Evolutionary conservation across 2,888 invertebrate species (phyloP), one percentile per base, ranked within the genome.

Genomic region (Mesorhabditis belari): DNA sequence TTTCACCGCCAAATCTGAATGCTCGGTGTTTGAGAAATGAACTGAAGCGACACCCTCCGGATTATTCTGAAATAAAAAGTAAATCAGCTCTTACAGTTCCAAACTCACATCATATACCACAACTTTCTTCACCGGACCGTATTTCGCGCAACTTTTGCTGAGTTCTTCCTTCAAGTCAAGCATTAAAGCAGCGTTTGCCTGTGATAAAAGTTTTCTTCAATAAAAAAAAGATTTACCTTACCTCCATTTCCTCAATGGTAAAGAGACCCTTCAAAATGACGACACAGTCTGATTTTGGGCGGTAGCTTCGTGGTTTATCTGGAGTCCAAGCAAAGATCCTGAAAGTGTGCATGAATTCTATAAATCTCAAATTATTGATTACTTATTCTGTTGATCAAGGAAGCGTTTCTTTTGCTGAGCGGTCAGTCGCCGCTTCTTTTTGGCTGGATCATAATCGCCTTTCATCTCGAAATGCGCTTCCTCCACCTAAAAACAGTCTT

Each of bases 261-360:
- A 98, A 99, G 58, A 94, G 86, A 82, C 96, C 94, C 81, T 91
- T 92, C 9, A 98, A 86, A 55, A 98, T 89, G 0, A 98, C 92
- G 56, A 90, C 87, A 80, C 88, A 88, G 82, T 98, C 96, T 81
- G 90, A 88, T 81, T 91, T 92, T 0, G 88, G 87, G 57, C 92
- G 86, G 77, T 91, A 90, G 1, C 91, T 91, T 29, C 88, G 84
- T 81, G 90, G 86, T 81, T 90, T 91, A 75, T 96, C 95, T 0
- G 95, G 94, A 64, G 91, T 86, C 98, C 98, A 98, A 82, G 92
- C 94, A 81, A 98, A 91, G 55, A 95, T 84, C 80, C 89, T 88
- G 73, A 9, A 76, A 70, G 54, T 56, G 4, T 21, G 12, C 17
- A 12, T 5, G 54, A 9, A 24, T 58, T 26, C 51, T n/a, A n/a